A percentile compares a stretch with the other conserved stretches of the same genome.
These are phyloP conservation scores for Capitulum mitella DNA, from an alignment of 2,888 invertebrate genomes.

Conservation along the genomic window DNA sequence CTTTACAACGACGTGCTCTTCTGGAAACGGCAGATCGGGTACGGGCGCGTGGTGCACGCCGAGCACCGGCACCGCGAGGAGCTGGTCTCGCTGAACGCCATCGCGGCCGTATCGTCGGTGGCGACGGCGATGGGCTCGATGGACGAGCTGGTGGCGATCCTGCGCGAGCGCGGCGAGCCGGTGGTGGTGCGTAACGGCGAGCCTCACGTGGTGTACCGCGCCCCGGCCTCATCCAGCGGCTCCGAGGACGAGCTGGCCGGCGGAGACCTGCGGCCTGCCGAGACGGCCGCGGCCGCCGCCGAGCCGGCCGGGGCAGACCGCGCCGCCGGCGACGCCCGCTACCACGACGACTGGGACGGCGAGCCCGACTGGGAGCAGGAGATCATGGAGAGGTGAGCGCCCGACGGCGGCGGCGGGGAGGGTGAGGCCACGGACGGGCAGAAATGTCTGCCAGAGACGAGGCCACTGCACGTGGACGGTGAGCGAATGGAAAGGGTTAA, in stretches of 20 bases:
- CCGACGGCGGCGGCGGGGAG: no score
- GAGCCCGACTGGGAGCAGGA: slow-evolving; percentile 5
- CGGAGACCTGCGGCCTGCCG: background rate
- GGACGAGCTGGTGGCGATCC: background rate
- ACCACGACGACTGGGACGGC: background rate
- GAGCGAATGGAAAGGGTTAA: background rate
- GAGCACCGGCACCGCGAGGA: background rate
- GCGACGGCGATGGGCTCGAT: background rate
- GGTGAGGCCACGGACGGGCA: background rate
- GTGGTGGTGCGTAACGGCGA: slow-evolving; percentile 8
- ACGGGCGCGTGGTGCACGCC: background rate
- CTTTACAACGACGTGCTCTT: background rate
- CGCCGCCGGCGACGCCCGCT: slow-evolving; percentile 1
- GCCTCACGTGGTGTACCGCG: slow-evolving; percentile 10
- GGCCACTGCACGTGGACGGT: background rate
- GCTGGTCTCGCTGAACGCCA: background rate
- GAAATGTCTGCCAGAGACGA: background rate
- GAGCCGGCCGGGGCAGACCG: background rate
- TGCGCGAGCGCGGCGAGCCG: background rate
- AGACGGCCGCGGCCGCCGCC: background rate
- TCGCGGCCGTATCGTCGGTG: background rate
- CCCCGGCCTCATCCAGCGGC: background rate
- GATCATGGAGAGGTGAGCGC: slow-evolving; percentile 10
- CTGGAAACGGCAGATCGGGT: background rate
- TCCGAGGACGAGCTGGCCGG: background rate